Evolutionary conservation across 2,113 vertebrate species (phyloP).

Genomic region (Salvelinus namaycush): DNA sequence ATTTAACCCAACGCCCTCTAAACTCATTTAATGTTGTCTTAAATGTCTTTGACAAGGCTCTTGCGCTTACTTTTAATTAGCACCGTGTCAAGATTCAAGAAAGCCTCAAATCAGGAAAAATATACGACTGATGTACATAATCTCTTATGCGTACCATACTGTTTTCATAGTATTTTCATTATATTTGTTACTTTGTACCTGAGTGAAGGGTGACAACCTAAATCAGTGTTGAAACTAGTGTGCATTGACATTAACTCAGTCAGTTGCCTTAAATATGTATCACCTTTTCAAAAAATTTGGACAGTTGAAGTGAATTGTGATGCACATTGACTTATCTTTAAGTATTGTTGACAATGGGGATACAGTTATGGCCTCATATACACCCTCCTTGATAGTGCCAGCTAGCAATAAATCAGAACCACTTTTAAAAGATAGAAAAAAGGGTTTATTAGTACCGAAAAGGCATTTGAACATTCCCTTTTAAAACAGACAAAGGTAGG

Average conservation of each 20-base stretch:
- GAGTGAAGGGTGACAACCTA: too few relatives aligned
- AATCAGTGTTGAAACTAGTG: background rate
- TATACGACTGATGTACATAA: background rate
- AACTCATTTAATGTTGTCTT: background rate
- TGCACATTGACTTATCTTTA: background rate
- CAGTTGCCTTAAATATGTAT: background rate
- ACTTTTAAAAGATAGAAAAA: constrained; percentile 60
- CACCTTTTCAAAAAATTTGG: background rate
- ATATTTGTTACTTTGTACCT: background rate
- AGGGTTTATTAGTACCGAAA: constrained; percentile 65
- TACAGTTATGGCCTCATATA: background rate
- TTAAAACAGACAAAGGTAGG: constrained; percentile 48
- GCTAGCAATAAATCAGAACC: constrained; percentile 3
- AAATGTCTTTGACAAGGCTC: background rate
- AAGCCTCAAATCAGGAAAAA: background rate
- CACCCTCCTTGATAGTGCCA: background rate
- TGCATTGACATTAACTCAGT: background rate
- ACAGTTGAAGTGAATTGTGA: background rate
- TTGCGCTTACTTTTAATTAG: background rate
- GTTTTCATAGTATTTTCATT: background rate
- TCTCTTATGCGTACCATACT: background rate
- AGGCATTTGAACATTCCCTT: constrained; percentile 58
- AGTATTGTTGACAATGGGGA: too few relatives aligned
- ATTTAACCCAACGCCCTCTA: background rate
- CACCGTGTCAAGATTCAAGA: background rate